Percentiles rank a stretch among this genome's conserved stretches.
Conservation (phyloP, 2,888 invertebrate species). For the Philereme vetulata region DNA sequence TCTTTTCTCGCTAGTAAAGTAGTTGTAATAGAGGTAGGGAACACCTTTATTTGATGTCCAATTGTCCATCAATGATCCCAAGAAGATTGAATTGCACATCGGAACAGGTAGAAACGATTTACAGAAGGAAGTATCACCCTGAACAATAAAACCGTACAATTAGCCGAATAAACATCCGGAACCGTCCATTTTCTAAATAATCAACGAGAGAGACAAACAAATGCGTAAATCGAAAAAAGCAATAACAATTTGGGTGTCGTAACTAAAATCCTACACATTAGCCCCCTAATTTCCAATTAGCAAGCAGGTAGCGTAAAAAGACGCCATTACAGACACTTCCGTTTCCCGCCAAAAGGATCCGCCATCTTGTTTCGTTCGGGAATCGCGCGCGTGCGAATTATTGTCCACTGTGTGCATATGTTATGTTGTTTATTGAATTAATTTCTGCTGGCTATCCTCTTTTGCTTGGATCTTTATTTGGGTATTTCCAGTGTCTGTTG, state of each 20-base stretch:
- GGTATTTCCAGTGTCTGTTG: constrained; percentile 38
- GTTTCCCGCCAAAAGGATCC: constrained; percentile 72
- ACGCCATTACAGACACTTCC: constrained; percentile 75
- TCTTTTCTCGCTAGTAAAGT: too few relatives aligned
- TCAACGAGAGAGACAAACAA: constrained; percentile 62
- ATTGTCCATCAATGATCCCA: constrained; percentile 19
- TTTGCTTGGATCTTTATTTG: constrained; percentile 51
- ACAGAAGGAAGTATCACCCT: constrained; percentile 16
- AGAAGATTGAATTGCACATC: constrained; percentile 16
- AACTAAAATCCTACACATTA: constrained; percentile 78
- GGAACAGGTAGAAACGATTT: constrained; percentile 17
- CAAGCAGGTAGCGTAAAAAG: constrained; percentile 83
- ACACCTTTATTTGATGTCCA: constrained; percentile 6
- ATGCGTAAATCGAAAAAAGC: constrained; percentile 69
- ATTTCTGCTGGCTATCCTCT: constrained; percentile 70
- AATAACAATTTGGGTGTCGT: constrained; percentile 71
- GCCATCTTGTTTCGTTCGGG: constrained; percentile 60
- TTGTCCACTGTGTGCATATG: constrained; percentile 76
- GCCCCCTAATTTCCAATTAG: constrained; percentile 80
- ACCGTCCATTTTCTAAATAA: constrained; percentile 50
- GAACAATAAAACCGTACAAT: constrained; percentile 31
- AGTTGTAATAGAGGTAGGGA: not conserved
- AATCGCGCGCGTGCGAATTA: constrained; percentile 79
- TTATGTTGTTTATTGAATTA: constrained; percentile 82
- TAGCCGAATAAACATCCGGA: constrained; percentile 34